Evolutionary conservation across 2,888 invertebrate species (phyloP).

Genomic region (Lasioglossum calceatum): DNA sequence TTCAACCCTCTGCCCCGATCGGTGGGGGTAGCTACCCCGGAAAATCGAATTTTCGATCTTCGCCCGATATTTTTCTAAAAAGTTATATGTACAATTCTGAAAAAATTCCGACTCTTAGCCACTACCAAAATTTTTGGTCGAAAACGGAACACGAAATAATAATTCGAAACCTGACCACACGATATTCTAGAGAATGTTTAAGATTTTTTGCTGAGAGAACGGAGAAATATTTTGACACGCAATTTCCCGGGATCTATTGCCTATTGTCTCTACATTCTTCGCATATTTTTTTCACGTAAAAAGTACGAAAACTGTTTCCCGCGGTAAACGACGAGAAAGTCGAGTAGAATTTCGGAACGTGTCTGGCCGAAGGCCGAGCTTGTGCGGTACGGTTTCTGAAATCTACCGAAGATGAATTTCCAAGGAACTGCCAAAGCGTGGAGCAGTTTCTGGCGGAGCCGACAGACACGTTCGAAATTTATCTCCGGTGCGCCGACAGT

Average conservation of each 20-base stretch:
- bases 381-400: background rate
- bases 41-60: background rate
- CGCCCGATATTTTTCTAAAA: background rate
- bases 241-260: background rate
- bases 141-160: too few species aligned
- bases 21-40: background rate
- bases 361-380: too few species aligned
- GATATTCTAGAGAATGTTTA: too few species aligned
- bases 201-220: background rate
- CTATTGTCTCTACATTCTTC: background rate
- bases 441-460: background rate
- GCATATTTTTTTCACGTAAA: background rate
- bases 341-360: too few species aligned
- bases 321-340: background rate
- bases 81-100: background rate
- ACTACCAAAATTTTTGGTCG: too few species aligned
- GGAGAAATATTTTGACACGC: background rate
- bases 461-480: conserved; percentile 11
- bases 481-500: background rate
- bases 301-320: background rate
- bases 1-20: background rate
- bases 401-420: background rate
- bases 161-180: too few species aligned
- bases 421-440: background rate
- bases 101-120: background rate